Conservation (phyloP, 30 jellyfish, hydroid and myxozoan genomes). For the Aurelia coerulea region DNA sequence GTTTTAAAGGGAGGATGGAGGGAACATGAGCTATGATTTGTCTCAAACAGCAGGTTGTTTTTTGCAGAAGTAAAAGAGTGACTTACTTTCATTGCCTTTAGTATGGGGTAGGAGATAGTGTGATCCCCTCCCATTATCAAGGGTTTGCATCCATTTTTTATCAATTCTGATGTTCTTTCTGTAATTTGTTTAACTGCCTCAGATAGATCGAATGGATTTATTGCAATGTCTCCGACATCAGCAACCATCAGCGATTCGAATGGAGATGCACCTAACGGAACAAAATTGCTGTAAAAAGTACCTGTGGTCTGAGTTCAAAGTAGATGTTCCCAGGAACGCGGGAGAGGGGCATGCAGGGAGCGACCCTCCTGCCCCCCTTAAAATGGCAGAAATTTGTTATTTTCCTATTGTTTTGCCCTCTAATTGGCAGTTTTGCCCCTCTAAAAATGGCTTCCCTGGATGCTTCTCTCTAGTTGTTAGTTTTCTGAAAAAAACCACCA, state of each 20-base stretch:
- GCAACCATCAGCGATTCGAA: conserved; percentile 69
- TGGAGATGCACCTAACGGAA: conserved; percentile 69
- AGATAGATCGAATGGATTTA: conserved; percentile 56
- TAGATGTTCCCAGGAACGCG: too few relatives aligned
- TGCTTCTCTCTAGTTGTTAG: too few relatives aligned
- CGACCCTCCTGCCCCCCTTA: too few relatives aligned
- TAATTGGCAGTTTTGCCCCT: too few relatives aligned
- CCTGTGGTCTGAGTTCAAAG: too few relatives aligned
- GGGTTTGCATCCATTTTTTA: conserved; percentile 59
- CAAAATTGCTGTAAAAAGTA: too few relatives aligned
- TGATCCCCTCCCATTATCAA: conserved; percentile 85
- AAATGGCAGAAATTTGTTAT: too few relatives aligned
- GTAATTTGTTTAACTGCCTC: conserved; percentile 64
- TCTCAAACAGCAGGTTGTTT: not conserved
- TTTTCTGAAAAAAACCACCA: too few relatives aligned
- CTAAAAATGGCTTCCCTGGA: too few relatives aligned
- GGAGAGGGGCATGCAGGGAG: too few relatives aligned
- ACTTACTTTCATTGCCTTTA: conserved; percentile 74
- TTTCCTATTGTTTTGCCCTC: too few relatives aligned
- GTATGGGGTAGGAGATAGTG: conserved; percentile 74
- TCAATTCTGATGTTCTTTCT: conserved; percentile 31
- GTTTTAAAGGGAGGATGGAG: too few relatives aligned
- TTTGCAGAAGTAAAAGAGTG: not conserved
- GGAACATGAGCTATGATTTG: not conserved
- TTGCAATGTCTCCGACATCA: conserved; percentile 72